A percentile compares a stretch with the other conserved stretches of the same genome.
These are phyloP conservation scores for Pedicia rivosa DNA, from an alignment of 2,888 invertebrate species.

Conservation along the genomic window DNA sequence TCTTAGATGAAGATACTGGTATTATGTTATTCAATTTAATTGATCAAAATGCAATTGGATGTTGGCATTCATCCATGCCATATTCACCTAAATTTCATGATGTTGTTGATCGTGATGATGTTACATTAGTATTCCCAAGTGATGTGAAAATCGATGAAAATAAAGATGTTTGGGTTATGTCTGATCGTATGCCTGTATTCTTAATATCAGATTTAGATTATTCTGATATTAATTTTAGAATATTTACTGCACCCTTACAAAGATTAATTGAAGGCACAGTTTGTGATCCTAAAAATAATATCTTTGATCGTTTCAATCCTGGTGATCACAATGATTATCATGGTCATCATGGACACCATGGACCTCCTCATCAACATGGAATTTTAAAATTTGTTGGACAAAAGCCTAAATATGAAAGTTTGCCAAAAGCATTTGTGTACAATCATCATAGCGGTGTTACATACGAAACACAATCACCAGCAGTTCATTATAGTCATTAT, in stretches of 20 bases:
- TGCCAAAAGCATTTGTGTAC: slow-evolving; percentile 28
- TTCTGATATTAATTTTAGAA: slow-evolving; percentile 61
- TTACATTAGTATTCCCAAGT: slow-evolving; percentile 58
- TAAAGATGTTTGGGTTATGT: slow-evolving; percentile 62
- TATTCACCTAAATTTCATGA: slow-evolving; percentile 49
- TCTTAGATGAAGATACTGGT: slow-evolving; percentile 53
- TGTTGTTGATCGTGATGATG: slow-evolving; percentile 58
- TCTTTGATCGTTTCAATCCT: slow-evolving; percentile 20
- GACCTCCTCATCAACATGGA: slow-evolving; percentile 8
- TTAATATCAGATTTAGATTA: slow-evolving; percentile 51
- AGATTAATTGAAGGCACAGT: slow-evolving; percentile 52
- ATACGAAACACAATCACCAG: slow-evolving; percentile 18
- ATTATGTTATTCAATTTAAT: slow-evolving; percentile 61
- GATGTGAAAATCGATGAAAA: slow-evolving; percentile 61
- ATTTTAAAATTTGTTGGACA: neutral
- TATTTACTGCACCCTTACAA: slow-evolving; percentile 52
- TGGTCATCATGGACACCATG: too few relatives aligned
- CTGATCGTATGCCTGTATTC: slow-evolving; percentile 69
- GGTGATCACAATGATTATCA: too few relatives aligned
- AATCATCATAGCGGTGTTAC: slow-evolving; percentile 29
- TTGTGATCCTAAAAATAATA: slow-evolving; percentile 41
- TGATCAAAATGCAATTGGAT: slow-evolving; percentile 68
- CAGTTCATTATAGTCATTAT: neutral
- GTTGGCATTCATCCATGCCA: slow-evolving; percentile 57
- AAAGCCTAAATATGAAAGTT: too few relatives aligned